Evolutionary conservation across 2,888 invertebrate genomes (phyloP).

Genomic region (Abrostola tripartita): DNA sequence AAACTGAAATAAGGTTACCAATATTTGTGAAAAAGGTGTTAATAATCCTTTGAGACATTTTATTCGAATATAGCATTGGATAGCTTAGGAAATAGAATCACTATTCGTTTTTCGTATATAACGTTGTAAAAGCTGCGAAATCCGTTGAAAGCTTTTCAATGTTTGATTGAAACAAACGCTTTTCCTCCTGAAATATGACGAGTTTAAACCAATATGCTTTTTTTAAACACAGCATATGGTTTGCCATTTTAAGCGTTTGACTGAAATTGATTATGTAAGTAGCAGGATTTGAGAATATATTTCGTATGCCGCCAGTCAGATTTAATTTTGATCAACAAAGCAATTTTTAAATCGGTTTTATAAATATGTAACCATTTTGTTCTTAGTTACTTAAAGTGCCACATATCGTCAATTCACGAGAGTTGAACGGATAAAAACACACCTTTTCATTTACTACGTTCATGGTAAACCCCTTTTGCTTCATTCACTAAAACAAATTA

Average conservation of each 20-base stretch:
- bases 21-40: not conserved
- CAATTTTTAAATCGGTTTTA: too few species aligned
- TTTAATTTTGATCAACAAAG: too few species aligned
- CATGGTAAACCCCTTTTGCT: too few species aligned
- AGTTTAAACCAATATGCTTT: conserved; percentile 24
- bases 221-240: conserved; percentile 15
- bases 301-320: not conserved
- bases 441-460: too few species aligned
- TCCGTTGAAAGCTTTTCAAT: conserved; percentile 76
- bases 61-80: conserved; percentile 27
- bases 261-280: not conserved
- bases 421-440: too few species aligned
- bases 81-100: conserved; percentile 52
- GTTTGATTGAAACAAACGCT: conserved; percentile 67
- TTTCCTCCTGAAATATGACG: conserved; percentile 54
- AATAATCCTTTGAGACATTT: conserved; percentile 13
- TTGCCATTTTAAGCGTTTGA: conserved; percentile 7
- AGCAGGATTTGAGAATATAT: not conserved
- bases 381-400: too few species aligned
- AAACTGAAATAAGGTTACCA: not conserved
- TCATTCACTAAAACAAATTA: too few species aligned
- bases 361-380: too few species aligned
- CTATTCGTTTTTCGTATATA: conserved; percentile 49
- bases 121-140: conserved; percentile 42
- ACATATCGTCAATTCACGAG: too few species aligned